Evolutionary conservation across 1,140 invertebrate genomes (phyloP).

Genomic region (Drosophila sp.): DNA sequence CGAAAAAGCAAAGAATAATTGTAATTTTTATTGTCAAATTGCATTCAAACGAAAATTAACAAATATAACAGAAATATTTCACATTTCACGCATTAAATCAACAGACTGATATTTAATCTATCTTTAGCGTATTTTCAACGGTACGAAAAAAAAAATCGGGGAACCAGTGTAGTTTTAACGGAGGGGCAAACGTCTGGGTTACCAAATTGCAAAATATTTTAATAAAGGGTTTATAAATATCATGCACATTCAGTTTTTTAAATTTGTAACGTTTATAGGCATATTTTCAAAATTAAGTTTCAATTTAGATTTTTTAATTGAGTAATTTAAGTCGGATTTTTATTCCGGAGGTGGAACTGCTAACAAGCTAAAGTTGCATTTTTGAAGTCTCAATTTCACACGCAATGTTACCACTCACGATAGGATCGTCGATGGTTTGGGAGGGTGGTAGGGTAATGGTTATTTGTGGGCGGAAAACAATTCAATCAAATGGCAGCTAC

Average conservation of each 20-base stretch:
- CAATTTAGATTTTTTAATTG: background rate
- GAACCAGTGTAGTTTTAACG: too few relatives aligned
- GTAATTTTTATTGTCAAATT: background rate
- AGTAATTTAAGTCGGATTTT: background rate
- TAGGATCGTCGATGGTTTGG: background rate
- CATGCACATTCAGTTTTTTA: too few relatives aligned
- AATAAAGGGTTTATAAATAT: too few relatives aligned
- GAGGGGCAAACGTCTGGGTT: too few relatives aligned
- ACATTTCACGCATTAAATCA: too few relatives aligned
- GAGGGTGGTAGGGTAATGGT: background rate
- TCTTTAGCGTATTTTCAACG: too few relatives aligned
- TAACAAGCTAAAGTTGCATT: background rate
- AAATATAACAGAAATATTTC: too few relatives aligned
- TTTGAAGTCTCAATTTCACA: background rate
- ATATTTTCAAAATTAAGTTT: too few relatives aligned
- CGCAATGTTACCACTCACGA: background rate
- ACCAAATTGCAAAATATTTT: too few relatives aligned
- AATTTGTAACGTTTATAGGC: too few relatives aligned
- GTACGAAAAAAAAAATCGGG: too few relatives aligned
- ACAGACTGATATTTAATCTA: too few relatives aligned
- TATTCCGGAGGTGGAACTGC: background rate
- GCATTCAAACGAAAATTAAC: background rate
- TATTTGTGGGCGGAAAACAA: slow-evolving; percentile 45
- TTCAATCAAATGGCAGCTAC: slow-evolving; percentile 77
- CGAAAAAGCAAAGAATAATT: background rate